phyloP scores from a whole-genome alignment of 2,888 invertebrate species.

The Pardosa pseudoannulata region DNA sequence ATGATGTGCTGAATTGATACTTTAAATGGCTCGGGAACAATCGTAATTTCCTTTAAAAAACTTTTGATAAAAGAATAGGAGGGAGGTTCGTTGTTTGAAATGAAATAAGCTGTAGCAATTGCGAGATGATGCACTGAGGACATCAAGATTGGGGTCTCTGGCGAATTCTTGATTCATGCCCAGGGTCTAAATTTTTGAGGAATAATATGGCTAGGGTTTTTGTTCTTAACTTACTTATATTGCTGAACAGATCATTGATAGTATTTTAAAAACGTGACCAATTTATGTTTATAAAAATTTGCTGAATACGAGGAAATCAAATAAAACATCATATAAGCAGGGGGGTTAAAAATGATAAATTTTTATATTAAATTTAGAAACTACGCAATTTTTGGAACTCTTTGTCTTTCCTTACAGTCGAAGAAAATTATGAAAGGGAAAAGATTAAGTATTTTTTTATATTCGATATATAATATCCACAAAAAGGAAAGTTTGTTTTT shows the following conservation, averaged over 20 bases:
- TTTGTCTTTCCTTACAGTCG: no score
- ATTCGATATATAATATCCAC: no score
- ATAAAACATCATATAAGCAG: background rate
- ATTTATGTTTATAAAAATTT: slow-evolving; percentile 4
- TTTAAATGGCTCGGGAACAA: slow-evolving; percentile 57
- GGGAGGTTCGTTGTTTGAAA: slow-evolving; percentile 37
- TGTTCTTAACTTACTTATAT: background rate
- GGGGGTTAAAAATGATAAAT: no score
- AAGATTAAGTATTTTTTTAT: no score
- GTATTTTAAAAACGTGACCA: background rate
- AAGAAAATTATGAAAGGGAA: no score
- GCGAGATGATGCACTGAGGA: slow-evolving; percentile 8
- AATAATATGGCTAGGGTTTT: background rate
- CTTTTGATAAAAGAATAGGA: slow-evolving; percentile 21
- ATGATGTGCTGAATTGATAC: slow-evolving; percentile 57
- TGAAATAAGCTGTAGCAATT: slow-evolving; percentile 43
- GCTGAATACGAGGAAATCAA: background rate
- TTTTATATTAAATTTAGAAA: no score
- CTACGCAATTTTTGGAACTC: no score
- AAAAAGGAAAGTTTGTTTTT: no score
- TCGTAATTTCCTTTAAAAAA: slow-evolving; percentile 55
- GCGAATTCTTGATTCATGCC: slow-evolving; percentile 14
- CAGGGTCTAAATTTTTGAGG: slow-evolving; percentile 19
- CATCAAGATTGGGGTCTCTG: slow-evolving; percentile 11
- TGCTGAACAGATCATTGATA: background rate